Evolutionary conservation across 2,113 vertebrate species (phyloP), one percentile per base, ranked within the genome.

Genomic region (Muntiacus muntjak): DNA sequence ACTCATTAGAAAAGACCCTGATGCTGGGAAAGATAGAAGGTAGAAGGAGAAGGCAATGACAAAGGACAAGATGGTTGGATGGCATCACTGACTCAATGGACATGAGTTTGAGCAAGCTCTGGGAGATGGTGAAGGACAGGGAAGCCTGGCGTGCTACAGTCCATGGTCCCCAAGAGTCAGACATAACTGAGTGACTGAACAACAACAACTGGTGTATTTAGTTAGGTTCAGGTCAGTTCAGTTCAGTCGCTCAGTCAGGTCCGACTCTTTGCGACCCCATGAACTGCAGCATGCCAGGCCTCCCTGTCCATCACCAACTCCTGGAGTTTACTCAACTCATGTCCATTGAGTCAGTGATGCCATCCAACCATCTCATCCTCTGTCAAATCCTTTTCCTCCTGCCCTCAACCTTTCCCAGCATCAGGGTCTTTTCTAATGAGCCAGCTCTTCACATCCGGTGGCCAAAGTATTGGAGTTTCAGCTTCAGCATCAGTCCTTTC

Each of bases 261-360:
- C 33, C 0, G 7, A n/a, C 62, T 67, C 33, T 4, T n/a, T 19
- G 16, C 0, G 1, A n/a, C 62, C 33, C 62, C 3, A 67, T 64
- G 62, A 67, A 67, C 16, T 0, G 0, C 62, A 67, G 62, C 62
- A n/a, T 1, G 4, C 62, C 62, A 67, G 33, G 7, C 16, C 16
- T 16, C 33, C 7, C 7, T n/a, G 33, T n/a, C 16, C 33, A 19
- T 67, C 16, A 67, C 8, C 4, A 67, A 67, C 33, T 67, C 33
- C 62, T 7, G 1, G 62, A n/a, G 8, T 19, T 30, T 15, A 67
- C 33, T 3, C 62, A n/a, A 67, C 62, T 14, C 62, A 67, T 67
- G 62, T 67, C 16, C 33, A 9, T n/a, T n/a, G 62, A n/a, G 30
- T n/a, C 30, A 2, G 62, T 64, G 62, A 64, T 64, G 62, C 62